Evolutionary conservation across 2,888 invertebrate genomes (phyloP), one percentile per base, ranked within the genome.

Genomic region (Maniola hyperantus): DNA sequence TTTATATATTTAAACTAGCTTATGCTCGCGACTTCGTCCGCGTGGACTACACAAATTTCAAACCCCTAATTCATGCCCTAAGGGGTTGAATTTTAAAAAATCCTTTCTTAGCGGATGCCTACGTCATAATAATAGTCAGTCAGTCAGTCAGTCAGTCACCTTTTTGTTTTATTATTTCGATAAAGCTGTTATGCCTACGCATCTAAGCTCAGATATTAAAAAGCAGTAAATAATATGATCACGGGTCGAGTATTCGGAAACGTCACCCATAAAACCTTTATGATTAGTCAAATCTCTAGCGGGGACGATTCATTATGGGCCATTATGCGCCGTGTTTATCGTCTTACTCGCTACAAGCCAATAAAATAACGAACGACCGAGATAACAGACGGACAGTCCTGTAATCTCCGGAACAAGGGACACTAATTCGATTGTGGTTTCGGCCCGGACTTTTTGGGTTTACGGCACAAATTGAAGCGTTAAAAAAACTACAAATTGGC

Each of bases 381-480:
- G 92, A 92, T 92, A 91, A 91, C 86, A 85, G 81, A 83, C 86
- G 88, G 92, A 91, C 91, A 89, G 88, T 89, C 87, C 85, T 89
- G 90, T 91, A 92, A 92, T 92, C 92, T 92, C 88, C 88, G 87
- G 88, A 91, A 92, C 92, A 92, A 91, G 91, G 92, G 91, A 91
- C 91, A 91, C 92, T 92, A 92, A 92, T 92, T 92, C 90, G 91
- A 91, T 91, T 92, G 92, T 92, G 92, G 92, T 92, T 91, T 91
- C 85, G 88, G 89, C 84, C 82, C 85, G 87, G 84, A 82, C 86
- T 88, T 89, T 90, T 92, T 88, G 83, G 88, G 86, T 89, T 89
- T 90, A 89, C 86, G 89, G 88, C 91, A 91, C 92, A 91, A 91
- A 91, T 91, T 91, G 89, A 89, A 87, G 91, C 85, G 88, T 90